These are phyloP conservation scores for Falco rusticolus DNA, from an alignment of 2,797 vertebrate species.

Conservation along the genomic window DNA sequence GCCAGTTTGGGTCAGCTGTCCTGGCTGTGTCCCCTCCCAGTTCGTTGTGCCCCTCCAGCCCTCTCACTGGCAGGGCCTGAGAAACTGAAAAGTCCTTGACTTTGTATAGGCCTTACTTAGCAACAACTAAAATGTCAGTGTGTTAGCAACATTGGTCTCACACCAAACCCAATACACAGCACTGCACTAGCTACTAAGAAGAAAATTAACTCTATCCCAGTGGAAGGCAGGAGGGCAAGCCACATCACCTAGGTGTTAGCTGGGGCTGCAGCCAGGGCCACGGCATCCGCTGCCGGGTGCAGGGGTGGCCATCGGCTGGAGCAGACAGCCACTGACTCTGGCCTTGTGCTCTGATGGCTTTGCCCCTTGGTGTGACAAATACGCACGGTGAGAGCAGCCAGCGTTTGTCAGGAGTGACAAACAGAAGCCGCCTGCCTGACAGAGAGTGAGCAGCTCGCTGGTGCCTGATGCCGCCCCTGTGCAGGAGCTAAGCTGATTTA, in stretches of 20 bases:
- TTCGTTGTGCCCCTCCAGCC: no score
- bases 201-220: no score
- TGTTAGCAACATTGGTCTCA: no score
- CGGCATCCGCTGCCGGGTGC: accelerated
- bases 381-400: not conserved
- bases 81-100: no score
- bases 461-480: not conserved
- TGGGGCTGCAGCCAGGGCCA: not conserved
- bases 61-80: no score
- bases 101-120: no score
- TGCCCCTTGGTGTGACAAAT: not conserved
- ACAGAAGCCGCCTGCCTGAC: not conserved
- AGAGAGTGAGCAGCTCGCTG: not conserved
- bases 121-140: no score
- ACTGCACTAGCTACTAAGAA: no score
- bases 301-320: not conserved
- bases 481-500: not conserved
- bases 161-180: no score
- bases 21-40: no score
- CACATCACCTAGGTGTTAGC: not conserved
- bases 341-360: not conserved
- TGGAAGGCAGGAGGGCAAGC: not conserved
- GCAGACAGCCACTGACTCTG: accelerated
- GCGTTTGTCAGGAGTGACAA: not conserved
- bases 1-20: no score